phyloP scores from a whole-genome alignment of 2,797 vertebrate species.

The Anabacerthia variegaticeps region DNA sequence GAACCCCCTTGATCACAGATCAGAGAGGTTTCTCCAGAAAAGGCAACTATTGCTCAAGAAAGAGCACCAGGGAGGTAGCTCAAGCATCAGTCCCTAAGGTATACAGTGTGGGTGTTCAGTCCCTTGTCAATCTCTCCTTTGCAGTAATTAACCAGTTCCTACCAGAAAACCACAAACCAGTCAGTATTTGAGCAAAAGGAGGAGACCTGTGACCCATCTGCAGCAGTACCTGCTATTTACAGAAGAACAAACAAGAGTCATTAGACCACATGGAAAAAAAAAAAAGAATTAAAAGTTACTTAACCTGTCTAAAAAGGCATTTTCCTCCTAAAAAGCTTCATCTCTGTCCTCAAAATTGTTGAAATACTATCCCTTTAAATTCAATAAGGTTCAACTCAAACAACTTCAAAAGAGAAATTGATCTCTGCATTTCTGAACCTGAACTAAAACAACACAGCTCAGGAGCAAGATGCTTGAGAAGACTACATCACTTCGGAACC shows the following conservation, averaged over 20 bases:
- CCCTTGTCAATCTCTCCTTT: not conserved
- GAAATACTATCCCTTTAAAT: not conserved
- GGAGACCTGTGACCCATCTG: too few relatives aligned
- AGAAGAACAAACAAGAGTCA: not conserved
- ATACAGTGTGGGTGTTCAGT: not conserved
- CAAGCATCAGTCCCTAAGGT: not conserved
- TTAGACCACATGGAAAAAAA: not conserved
- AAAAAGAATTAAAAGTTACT: rapidly evolving
- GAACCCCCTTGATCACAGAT: not conserved
- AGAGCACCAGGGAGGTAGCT: not conserved
- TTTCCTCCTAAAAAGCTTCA: not conserved
- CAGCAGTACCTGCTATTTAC: not conserved
- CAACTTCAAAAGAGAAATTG: not conserved
- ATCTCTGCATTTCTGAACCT: not conserved
- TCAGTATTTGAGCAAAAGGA: not conserved
- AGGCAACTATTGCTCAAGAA: not conserved
- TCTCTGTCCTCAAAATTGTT: not conserved
- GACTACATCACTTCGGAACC: not conserved
- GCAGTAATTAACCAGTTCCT: not conserved
- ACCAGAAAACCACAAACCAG: not conserved
- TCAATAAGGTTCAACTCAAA: not conserved
- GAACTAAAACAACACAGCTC: not conserved
- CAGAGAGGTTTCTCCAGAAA: not conserved
- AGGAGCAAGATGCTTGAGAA: not conserved
- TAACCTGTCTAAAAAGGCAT: not conserved